These are phyloP conservation scores for Aricia artaxerxes DNA, from an alignment of 2,888 invertebrate species.

Conservation along the genomic window DNA sequence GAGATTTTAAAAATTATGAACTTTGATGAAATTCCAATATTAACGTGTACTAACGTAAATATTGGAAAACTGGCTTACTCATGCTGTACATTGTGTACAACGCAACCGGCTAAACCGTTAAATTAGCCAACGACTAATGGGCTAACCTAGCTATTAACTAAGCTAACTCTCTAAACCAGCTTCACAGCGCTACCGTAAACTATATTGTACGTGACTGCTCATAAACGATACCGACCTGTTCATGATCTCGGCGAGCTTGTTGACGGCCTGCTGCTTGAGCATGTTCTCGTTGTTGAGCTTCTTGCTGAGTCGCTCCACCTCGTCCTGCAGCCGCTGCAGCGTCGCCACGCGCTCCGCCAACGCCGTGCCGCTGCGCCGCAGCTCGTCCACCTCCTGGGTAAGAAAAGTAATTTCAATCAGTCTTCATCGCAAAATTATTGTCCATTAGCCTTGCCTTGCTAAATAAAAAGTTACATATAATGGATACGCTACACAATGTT, in stretches of 20 bases:
- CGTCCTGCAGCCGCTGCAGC: constrained; percentile 85
- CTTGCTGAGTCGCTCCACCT: constrained; percentile 89
- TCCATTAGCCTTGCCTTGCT: not conserved
- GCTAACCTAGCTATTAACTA: no score
- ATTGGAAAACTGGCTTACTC: no score
- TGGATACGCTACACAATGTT: no score
- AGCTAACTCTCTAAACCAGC: no score
- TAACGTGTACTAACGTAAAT: not conserved
- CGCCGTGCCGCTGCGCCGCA: constrained; percentile 87
- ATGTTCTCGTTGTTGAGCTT: constrained; percentile 93
- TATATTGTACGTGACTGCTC: not conserved
- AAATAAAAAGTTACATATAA: no score
- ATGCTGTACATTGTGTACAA: no score
- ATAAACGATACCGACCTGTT: constrained; percentile 82
- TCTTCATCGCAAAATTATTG: not conserved
- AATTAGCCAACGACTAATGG: no score
- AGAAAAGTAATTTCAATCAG: not conserved
- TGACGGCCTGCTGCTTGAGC: constrained; percentile 96
- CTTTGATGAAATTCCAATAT: not conserved
- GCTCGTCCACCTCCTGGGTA: constrained; percentile 89
- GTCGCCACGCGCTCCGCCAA: constrained; percentile 88
- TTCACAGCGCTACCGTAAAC: not conserved
- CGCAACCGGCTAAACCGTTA: no score
- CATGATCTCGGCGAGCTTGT: constrained; percentile 98
- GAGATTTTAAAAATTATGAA: no score